Evolutionary conservation across 1,140 invertebrate species (phyloP), one percentile per base, ranked within the genome.

Genomic region (Mesaphorura yosii): DNA sequence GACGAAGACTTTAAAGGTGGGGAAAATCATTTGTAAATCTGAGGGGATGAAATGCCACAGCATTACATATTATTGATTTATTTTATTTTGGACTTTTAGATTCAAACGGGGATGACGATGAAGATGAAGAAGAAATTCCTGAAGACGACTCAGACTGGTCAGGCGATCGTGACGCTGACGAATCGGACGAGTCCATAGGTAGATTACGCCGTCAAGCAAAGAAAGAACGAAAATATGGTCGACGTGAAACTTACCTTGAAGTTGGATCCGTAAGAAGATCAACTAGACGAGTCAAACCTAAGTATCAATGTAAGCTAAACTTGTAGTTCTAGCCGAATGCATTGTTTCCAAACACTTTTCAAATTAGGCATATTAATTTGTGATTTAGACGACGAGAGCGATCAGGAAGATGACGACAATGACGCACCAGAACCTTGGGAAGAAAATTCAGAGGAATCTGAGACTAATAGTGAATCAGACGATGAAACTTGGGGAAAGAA

Each of bases 1-100:
- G 87, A 90, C 65, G 86, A 89, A 68, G 86, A 89, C 67, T 90
- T 90, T 59, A 86, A 87, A 63, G 82, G 78, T n/a, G n/a, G n/a
- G n/a, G n/a, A n/a, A n/a, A n/a, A n/a, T n/a, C n/a, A n/a, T n/a
- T n/a, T n/a, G 69, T 69, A 0, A n/a, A 17, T 7, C 6, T 41
- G 40, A 39, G 25, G 27, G 40, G 40, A 41, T 49, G 15, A 38
- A 15, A 27, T 20, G 45, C n/a, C 41, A 20, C n/a, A 44, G 27
- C 22, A 23, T 28, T 47, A 27, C 37, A 7, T 45, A 17, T 15
- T 45, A n/a, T 54, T 20, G 5, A 45, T 45, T 31, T 54, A 54
- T 25, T 27, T 28, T 34, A 28, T 60, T 65, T 56, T 40, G n/a
- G n/a, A 46, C 51, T 52, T 57, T 46, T n/a, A n/a, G n/a, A n/a